These are phyloP conservation scores for Vicugna pacos DNA, from an alignment of 2,113 vertebrate species.

Conservation along the genomic window DNA sequence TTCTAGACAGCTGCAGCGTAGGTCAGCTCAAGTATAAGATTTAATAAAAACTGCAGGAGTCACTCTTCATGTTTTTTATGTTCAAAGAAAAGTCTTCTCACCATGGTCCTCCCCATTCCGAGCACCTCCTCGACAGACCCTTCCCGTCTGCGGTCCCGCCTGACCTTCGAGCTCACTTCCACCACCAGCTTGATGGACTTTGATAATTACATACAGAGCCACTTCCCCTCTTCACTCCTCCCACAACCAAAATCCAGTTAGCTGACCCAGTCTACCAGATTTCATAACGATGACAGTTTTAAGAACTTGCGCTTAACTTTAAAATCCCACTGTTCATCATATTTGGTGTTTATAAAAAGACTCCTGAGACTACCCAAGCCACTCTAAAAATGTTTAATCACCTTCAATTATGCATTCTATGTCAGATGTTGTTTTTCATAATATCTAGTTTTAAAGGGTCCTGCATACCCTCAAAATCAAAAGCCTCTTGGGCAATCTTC, in stretches of 20 bases:
- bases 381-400: neutral
- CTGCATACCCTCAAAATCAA: neutral
- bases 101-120: neutral
- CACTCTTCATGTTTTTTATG: neutral
- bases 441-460: constrained; percentile 2
- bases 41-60: neutral
- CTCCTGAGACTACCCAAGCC: neutral
- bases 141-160: neutral
- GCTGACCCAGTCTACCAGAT: neutral
- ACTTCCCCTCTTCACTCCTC: neutral
- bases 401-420: neutral
- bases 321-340: constrained; percentile 1
- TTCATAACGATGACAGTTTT: neutral
- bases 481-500: neutral
- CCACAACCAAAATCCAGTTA: neutral
- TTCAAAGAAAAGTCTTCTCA: neutral
- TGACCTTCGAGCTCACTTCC: neutral
- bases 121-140: neutral
- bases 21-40: neutral
- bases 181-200: neutral
- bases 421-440: neutral
- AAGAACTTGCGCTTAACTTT: neutral
- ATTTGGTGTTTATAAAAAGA: neutral
- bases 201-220: neutral
- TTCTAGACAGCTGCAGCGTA: neutral